Percentiles rank a stretch among this genome's conserved stretches.
These are phyloP conservation scores for Acronicta aceris DNA, from an alignment of 2,888 invertebrate genomes.

Conservation along the genomic window DNA sequence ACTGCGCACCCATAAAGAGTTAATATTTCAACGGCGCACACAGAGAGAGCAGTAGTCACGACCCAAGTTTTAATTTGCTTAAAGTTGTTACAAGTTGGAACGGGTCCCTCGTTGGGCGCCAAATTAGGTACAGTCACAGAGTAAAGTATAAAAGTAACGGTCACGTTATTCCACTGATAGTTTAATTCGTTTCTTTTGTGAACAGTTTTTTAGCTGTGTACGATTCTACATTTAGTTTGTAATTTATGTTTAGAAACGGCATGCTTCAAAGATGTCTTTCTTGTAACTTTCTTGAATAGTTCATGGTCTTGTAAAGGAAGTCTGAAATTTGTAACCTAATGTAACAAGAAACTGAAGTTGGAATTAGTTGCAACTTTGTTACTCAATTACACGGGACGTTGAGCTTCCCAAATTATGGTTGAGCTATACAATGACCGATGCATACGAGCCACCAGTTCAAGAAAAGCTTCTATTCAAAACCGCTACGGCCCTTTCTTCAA, in stretches of 20 bases:
- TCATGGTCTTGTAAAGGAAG: slow-evolving; percentile 11
- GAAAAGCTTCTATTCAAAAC: too few relatives aligned
- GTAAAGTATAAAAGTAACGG: slow-evolving; percentile 66
- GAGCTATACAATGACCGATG: too few relatives aligned
- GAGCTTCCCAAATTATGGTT: too few relatives aligned
- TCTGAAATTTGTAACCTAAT: slow-evolving; percentile 9
- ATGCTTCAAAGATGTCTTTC: slow-evolving; percentile 23
- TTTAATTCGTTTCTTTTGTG: slow-evolving; percentile 80
- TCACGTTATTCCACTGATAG: slow-evolving; percentile 81
- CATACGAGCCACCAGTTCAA: too few relatives aligned
- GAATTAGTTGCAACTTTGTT: slow-evolving; percentile 5
- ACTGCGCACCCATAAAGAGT: slow-evolving; percentile 85
- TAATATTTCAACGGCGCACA: slow-evolving; percentile 86
- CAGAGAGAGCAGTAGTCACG: slow-evolving; percentile 86
- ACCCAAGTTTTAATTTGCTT: slow-evolving; percentile 88
- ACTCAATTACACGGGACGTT: background rate
- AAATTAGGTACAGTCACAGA: slow-evolving; percentile 83
- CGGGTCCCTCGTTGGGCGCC: slow-evolving; percentile 85
- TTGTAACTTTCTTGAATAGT: slow-evolving; percentile 29
- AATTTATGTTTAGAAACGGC: slow-evolving; percentile 62
- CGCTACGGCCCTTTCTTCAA: too few relatives aligned
- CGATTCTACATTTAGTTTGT: slow-evolving; percentile 68
- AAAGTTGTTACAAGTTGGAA: slow-evolving; percentile 88
- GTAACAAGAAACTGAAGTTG: background rate
- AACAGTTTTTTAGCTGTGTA: slow-evolving; percentile 67